A percentile compares a stretch with the other conserved stretches of the same genome.
Evolutionary conservation across 2,797 vertebrate species (phyloP).

Genomic region (Sebastes iracundus): DNA sequence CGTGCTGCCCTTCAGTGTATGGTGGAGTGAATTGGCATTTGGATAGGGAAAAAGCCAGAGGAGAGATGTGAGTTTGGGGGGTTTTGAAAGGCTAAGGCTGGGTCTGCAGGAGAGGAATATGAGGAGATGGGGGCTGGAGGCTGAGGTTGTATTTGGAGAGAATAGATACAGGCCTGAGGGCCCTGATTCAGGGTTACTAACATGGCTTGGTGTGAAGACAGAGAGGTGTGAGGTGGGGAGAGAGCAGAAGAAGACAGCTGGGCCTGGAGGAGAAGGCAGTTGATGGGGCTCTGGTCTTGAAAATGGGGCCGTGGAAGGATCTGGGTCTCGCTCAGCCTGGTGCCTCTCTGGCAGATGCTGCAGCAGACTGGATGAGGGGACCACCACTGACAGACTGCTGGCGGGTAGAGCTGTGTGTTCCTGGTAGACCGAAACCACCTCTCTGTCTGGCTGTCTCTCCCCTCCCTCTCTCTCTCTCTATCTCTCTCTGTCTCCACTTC

Average conservation of each 20-base stretch:
- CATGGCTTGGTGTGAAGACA: slow-evolving; percentile 61
- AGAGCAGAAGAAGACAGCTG: slow-evolving; percentile 57
- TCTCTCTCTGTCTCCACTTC: slow-evolving; percentile 49
- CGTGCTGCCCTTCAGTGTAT: background rate
- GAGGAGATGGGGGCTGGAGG: slow-evolving; percentile 30
- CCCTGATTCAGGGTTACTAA: slow-evolving; percentile 54
- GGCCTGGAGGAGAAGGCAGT: slow-evolving; percentile 64
- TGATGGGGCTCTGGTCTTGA: slow-evolving; percentile 64
- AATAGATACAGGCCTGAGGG: slow-evolving; percentile 53
- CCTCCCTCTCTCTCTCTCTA: slow-evolving; percentile 41
- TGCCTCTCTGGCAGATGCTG: slow-evolving; percentile 89
- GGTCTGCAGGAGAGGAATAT: slow-evolving; percentile 28
- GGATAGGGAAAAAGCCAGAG: slow-evolving; percentile 1
- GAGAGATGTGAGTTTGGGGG: slow-evolving; percentile 4
- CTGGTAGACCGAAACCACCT: slow-evolving; percentile 75
- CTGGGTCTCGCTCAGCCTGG: slow-evolving; percentile 71
- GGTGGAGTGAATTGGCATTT: slow-evolving; percentile 8
- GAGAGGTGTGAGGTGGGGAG: slow-evolving; percentile 38
- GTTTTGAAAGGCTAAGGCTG: slow-evolving; percentile 17
- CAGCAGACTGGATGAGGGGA: slow-evolving; percentile 83
- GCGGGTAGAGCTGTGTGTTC: slow-evolving; percentile 71
- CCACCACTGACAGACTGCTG: slow-evolving; percentile 83
- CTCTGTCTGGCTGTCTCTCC: slow-evolving; percentile 64
- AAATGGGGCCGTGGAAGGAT: slow-evolving; percentile 58
- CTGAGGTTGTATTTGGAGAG: slow-evolving; percentile 34